Conservation (phyloP, 37 sponge, comb jelly and placozoan genomes). For the Tethya wilhelma region DNA sequence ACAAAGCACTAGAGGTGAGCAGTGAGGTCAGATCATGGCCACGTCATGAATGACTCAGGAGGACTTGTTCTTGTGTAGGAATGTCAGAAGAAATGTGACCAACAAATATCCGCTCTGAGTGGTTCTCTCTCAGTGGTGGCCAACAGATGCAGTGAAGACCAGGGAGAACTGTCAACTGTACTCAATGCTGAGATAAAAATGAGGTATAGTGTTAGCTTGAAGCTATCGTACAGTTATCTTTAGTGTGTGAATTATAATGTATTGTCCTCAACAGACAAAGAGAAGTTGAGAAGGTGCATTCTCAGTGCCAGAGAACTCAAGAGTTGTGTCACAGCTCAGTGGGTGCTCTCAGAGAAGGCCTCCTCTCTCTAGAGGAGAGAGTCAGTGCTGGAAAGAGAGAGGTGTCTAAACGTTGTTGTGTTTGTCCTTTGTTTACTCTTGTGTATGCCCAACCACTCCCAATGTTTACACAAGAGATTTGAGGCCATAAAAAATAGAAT, state of each 20-base stretch:
- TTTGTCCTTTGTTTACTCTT: not conserved
- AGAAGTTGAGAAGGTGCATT: constrained; percentile 8
- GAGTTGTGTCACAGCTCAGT: not conserved
- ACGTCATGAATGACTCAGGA: too few relatives aligned
- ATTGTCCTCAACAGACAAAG: not conserved
- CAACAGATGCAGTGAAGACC: not conserved
- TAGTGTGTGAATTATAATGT: not conserved
- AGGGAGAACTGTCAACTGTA: constrained; percentile 12
- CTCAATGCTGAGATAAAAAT: constrained; percentile 42
- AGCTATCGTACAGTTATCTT: too few relatives aligned
- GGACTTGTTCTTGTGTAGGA: too few relatives aligned
- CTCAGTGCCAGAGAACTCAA: not conserved
- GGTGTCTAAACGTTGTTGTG: not conserved
- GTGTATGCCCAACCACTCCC: too few relatives aligned
- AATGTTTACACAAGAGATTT: too few relatives aligned
- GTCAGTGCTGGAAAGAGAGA: not conserved
- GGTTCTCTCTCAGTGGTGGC: not conserved
- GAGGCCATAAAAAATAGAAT: too few relatives aligned
- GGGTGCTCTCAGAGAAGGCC: not conserved
- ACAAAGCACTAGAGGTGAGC: too few relatives aligned
- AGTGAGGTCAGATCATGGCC: too few relatives aligned
- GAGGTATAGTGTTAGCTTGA: constrained; percentile 1
- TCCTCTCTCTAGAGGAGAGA: constrained; percentile 12
- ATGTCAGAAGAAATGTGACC: not conserved
- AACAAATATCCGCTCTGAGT: not conserved